Evolutionary conservation across 2,113 vertebrate species (phyloP).

Genomic region (Burhinus bistriatus): DNA sequence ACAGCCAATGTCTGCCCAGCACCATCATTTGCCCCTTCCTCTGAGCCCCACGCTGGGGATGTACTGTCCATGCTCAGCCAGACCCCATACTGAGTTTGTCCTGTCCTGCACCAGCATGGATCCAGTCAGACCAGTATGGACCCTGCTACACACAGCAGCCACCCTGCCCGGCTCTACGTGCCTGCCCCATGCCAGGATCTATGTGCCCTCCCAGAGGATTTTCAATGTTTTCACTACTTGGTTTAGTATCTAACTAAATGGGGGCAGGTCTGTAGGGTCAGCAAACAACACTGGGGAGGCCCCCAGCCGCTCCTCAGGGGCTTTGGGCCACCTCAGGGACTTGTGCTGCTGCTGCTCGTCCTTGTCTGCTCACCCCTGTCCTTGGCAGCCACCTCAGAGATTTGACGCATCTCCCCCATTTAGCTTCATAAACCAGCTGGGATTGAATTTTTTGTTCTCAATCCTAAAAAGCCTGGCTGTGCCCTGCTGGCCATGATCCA

Average conservation of each 20-base stretch:
- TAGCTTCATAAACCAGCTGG: conserved; percentile 45
- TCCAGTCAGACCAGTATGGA: not conserved
- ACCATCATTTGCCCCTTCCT: not conserved
- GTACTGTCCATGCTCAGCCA: rapidly evolving
- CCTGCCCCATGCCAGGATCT: not conserved
- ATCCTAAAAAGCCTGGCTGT: conserved; percentile 27
- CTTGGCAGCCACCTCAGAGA: not conserved
- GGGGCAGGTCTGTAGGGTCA: rapidly evolving
- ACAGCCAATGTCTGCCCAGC: rapidly evolving
- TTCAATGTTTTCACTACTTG: not conserved
- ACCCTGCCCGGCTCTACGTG: not conserved
- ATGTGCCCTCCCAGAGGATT: not conserved
- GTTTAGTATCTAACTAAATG: not conserved
- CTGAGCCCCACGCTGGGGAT: rapidly evolving
- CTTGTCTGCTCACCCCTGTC: not conserved
- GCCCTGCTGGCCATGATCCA: not conserved
- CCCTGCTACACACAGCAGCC: rapidly evolving
- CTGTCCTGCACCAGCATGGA: not conserved
- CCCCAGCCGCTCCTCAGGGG: rapidly evolving
- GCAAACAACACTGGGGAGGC: not conserved
- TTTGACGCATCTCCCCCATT: conserved; percentile 40
- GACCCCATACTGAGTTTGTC: not conserved
- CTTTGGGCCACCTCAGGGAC: not conserved
- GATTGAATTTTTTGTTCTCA: conserved; percentile 54
- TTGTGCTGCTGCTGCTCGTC: not conserved